A percentile compares a stretch with the other conserved stretches of the same genome.
Conservation (phyloP, 2,888 invertebrate genomes). For the Apomyelois bistriatella region DNA sequence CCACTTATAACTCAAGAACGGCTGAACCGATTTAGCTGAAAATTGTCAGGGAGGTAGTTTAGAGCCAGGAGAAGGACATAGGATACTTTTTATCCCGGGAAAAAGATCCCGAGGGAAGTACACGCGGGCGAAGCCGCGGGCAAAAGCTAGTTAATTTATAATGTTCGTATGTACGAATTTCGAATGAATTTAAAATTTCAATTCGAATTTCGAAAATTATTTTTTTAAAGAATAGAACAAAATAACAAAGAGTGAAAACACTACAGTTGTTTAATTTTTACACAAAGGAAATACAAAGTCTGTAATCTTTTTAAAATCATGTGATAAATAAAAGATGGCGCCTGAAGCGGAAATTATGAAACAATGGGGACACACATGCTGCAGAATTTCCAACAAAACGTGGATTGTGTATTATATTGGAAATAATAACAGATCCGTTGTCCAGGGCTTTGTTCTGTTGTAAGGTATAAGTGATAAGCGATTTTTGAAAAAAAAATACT, state of each 20-base stretch:
- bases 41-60: no score
- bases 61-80: no score
- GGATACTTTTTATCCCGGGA: no score
- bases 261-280: background rate
- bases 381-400: slow-evolving; percentile 1
- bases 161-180: no score
- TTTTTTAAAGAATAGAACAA: background rate
- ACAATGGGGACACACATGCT: slow-evolving; percentile 11
- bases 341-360: slow-evolving; percentile 11
- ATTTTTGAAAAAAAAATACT: no score
- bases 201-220: no score
- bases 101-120: no score
- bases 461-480: background rate
- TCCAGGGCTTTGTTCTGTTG: background rate
- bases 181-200: no score
- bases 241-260: background rate
- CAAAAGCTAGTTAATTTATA: no score
- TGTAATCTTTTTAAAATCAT: slow-evolving; percentile 4
- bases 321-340: slow-evolving; percentile 6
- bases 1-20: no score
- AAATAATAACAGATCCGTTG: slow-evolving; percentile 8
- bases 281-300: slow-evolving; percentile 1
- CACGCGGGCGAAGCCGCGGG: no score
- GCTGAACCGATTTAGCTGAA: no score
- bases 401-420: slow-evolving; percentile 8